Evolutionary conservation across 2,113 vertebrate genomes (phyloP), one percentile per base, ranked within the genome.

Genomic region (Talpa occidentalis): DNA sequence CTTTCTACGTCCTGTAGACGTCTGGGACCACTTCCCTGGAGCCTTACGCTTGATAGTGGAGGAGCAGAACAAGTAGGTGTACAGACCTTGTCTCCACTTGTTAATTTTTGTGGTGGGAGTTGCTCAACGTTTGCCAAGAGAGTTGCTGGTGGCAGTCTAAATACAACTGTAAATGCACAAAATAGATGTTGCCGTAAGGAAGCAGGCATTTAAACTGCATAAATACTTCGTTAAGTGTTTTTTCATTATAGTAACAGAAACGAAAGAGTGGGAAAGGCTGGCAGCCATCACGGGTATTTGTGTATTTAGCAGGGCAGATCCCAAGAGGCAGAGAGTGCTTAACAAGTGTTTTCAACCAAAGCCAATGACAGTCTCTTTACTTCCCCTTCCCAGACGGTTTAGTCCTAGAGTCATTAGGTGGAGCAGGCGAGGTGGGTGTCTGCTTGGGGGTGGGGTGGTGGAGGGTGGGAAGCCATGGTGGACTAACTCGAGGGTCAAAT

Each of bases 51-150:
- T 66, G 91, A 47, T 54, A 44, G 47, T 3, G 56, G 86, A 77
- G 78, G 85, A 78, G 64, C 49, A 73, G 88, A 85, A 16, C 1
- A 85, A 92, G 94, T 78, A 78, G 95, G 93, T 82, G 85, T 77
- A 15, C 47, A 92, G 93, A 76, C 91, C 94, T 91, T 49, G 91
- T 88, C 93, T 94, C 87, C 64, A 59, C 88, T 94, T 81, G 85
- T 95, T 94, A 78, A 81, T 91, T 93, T 88, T 52, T 95, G 82
- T 94, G 89, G 96, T 95, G 91, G 97, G 96, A 96, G 95, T 91
- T 95, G 67, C 59, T 95, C 83, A 26, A 52, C 37, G 54, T 93
- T 94, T 97, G 95, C 97, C 97, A 96, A 94, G 95, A 91, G 73
- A 79, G 86, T 94, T 81, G 91, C 82, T 94, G 86, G 90, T 95